Conservation (phyloP, 2,113 vertebrate genomes). For the Eulemur macaco region DNA sequence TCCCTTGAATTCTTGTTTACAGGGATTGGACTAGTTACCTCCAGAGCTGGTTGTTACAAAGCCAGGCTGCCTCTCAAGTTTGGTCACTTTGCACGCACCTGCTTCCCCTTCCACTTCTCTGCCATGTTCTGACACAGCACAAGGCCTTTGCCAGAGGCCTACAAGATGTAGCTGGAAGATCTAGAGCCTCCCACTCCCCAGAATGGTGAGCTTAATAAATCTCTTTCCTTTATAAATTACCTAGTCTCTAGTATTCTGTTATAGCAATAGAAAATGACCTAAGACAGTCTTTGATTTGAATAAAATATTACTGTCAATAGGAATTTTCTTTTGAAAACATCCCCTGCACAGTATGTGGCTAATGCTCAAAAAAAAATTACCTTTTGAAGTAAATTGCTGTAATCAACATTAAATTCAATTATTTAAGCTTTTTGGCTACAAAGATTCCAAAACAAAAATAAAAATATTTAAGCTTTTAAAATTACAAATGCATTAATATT, state of each 20-base stretch:
- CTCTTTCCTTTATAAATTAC: background rate
- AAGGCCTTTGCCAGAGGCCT: background rate
- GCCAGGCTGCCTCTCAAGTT: background rate
- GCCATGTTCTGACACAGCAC: background rate
- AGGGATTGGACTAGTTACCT: background rate
- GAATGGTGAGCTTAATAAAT: background rate
- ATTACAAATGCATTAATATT: background rate
- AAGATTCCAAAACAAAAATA: background rate
- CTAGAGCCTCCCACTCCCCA: background rate
- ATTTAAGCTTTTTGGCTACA: background rate
- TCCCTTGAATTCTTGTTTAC: background rate
- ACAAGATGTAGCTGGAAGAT: background rate
- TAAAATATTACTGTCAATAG: background rate
- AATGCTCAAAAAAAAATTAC: background rate
- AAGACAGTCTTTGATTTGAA: background rate
- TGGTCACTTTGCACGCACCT: background rate
- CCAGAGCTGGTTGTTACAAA: background rate
- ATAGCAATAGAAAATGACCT: background rate
- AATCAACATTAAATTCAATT: background rate
- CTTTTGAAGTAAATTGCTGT: background rate
- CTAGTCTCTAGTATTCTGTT: background rate
- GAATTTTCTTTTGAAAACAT: constrained; percentile 3
- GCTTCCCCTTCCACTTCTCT: background rate
- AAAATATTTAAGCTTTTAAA: background rate
- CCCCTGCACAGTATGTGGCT: background rate